phyloP scores from a whole-genome alignment of 2,797 vertebrate genomes.

The Aphelocoma californica region DNA sequence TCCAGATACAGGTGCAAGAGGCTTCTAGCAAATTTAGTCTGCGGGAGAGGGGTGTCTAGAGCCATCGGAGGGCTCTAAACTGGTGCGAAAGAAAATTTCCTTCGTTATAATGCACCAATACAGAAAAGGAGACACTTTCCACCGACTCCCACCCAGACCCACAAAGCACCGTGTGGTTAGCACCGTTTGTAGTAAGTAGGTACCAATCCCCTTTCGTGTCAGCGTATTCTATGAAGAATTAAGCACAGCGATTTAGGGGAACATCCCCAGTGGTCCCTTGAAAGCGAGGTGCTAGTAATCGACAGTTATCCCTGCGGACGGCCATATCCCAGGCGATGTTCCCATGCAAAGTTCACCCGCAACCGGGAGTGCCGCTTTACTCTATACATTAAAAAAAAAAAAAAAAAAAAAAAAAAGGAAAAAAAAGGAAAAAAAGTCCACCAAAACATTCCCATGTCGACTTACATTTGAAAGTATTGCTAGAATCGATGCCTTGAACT shows the following conservation, averaged over 20 bases:
- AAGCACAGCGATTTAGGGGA: background rate
- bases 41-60: background rate
- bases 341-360: background rate
- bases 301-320: background rate
- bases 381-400: background rate
- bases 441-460: background rate
- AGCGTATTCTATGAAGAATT: background rate
- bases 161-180: background rate
- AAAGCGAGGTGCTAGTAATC: background rate
- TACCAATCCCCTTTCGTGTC: background rate
- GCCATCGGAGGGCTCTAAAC: background rate
- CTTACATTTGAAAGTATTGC: slow-evolving; percentile 46
- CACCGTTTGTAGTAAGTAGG: background rate
- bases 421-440: background rate
- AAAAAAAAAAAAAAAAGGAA: background rate
- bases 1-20: slow-evolving; percentile 49
- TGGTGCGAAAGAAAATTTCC: background rate
- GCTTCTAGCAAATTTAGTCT: background rate
- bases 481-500: slow-evolving; percentile 73
- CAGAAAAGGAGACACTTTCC: background rate
- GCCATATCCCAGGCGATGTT: background rate
- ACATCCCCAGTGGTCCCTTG: background rate
- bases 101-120: background rate
- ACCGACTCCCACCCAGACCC: background rate
- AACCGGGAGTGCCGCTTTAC: background rate